Evolutionary conservation across 2,797 vertebrate genomes (phyloP), one percentile per base, ranked within the genome.

Genomic region (Aulostomus chinensis): DNA sequence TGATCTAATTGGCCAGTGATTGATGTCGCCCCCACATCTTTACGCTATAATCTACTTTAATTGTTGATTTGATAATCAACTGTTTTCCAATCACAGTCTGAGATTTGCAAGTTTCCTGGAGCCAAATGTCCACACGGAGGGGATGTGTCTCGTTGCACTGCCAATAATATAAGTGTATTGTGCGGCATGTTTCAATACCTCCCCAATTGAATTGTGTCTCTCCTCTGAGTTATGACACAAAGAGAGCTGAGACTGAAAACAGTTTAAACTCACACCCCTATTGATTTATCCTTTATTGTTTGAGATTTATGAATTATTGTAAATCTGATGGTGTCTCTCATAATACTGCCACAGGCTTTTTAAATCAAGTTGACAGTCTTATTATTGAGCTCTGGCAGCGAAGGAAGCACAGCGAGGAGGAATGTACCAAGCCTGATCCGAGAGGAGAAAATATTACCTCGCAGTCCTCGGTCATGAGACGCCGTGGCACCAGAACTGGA

Each of bases 361-460:
- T 89, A 90, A 91, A 89, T 90, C 84, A 89, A 81, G 58, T 57
- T 88, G 87, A 87, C 88, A 86, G 84, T 53, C 83, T 89, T 81
- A 83, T 89, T 89, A 88, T 84, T 85, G 77, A 73, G 62, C 67
- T 56, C 29, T 14, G 48, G 57, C 57, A 65, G 62, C 55, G 70
- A 34, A 60, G 42, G 63, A 69, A 72, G 60, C 40, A 24, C 66
- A 65, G 78, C 78, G 58, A 81, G 59, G 67, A 68, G 52, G 70
- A 65, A 58, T 71, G 68, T 61, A 72, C 69, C 75, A 69, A 76
- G 68, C 73, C 21, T 76, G 78, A 82, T 81, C 57, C 45, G 31
- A 58, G 37, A 76, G 66, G 69, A 73, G 48, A 57, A 80, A 80
- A 79, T 85, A 85, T 84, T 74, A 71, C 65, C 35, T 28, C 31